A percentile compares a stretch with the other conserved stretches of the same genome.
phyloP scores from a whole-genome alignment of 2,888 invertebrate species.

The Tetanocera ferruginea region DNA sequence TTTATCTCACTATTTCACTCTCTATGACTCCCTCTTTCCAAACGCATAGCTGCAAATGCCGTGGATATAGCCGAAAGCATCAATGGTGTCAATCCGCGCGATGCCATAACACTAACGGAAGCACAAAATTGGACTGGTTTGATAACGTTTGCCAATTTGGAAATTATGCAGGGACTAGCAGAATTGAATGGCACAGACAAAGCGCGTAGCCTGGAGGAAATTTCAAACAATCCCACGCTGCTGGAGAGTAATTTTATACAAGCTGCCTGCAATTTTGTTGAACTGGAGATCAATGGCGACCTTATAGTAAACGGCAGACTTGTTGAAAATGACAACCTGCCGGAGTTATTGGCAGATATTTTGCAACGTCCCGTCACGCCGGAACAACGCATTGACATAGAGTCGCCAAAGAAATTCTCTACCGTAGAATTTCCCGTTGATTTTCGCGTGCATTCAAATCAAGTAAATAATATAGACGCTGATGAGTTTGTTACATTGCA shows the following conservation, averaged over 20 bases:
- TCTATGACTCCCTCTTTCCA: background rate
- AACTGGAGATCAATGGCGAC: constrained; percentile 72
- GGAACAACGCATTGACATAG: constrained; percentile 63
- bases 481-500: constrained; percentile 71
- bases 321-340: constrained; percentile 68
- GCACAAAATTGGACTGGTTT: constrained; percentile 68
- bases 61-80: constrained; percentile 68
- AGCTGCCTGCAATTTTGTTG: constrained; percentile 70
- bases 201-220: constrained; percentile 68
- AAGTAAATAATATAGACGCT: constrained; percentile 70
- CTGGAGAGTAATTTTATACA: constrained; percentile 64
- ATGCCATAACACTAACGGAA: constrained; percentile 70
- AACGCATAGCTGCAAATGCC: constrained; percentile 56
- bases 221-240: constrained; percentile 71
- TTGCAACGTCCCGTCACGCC: constrained; percentile 68
- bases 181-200: constrained; percentile 71
- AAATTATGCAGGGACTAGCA: constrained; percentile 71
- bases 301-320: constrained; percentile 68
- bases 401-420: constrained; percentile 71
- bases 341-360: constrained; percentile 70
- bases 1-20: background rate
- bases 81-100: constrained; percentile 70
- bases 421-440: constrained; percentile 67
- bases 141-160: constrained; percentile 72
- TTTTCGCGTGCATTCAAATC: constrained; percentile 67